Evolutionary conservation across 2,888 invertebrate genomes (phyloP).

Genomic region (Cylindroiulus punctatus): DNA sequence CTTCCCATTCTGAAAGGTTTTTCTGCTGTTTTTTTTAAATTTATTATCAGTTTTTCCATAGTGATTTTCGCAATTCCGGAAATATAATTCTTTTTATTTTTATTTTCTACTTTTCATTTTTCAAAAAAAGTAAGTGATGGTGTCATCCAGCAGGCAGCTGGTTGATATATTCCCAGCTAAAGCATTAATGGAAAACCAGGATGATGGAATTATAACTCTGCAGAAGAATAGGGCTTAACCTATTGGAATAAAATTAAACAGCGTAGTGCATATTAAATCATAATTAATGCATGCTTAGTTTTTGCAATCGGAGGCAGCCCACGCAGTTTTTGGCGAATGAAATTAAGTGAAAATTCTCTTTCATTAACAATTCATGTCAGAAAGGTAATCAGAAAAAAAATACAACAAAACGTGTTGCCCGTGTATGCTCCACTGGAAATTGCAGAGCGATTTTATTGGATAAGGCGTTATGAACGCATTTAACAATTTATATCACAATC

Average conservation of each 20-base stretch:
- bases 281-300: conserved; percentile 24
- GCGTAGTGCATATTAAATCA: conserved; percentile 20
- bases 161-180: no score
- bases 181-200: no score
- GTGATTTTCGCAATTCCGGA: no score
- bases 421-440: neutral
- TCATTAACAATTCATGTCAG: neutral
- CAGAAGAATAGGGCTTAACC: neutral
- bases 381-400: conserved; percentile 29
- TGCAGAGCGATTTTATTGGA: conserved; percentile 32
- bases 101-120: no score
- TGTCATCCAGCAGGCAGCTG: no score
- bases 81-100: no score
- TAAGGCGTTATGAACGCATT: conserved; percentile 11
- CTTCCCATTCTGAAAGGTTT: no score
- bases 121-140: no score
- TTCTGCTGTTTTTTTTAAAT: no score
- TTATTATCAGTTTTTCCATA: no score
- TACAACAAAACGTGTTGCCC: conserved; percentile 22
- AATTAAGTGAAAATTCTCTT: conserved; percentile 26
- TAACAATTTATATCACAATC: neutral
- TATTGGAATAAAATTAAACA: neutral
- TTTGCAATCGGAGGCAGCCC: neutral
- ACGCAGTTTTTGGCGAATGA: neutral
- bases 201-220: neutral